A percentile compares a stretch with the other conserved stretches of the same genome.
phyloP scores from a whole-genome alignment of 2,888 invertebrate species.

The Eupithecia tripunctaria region DNA sequence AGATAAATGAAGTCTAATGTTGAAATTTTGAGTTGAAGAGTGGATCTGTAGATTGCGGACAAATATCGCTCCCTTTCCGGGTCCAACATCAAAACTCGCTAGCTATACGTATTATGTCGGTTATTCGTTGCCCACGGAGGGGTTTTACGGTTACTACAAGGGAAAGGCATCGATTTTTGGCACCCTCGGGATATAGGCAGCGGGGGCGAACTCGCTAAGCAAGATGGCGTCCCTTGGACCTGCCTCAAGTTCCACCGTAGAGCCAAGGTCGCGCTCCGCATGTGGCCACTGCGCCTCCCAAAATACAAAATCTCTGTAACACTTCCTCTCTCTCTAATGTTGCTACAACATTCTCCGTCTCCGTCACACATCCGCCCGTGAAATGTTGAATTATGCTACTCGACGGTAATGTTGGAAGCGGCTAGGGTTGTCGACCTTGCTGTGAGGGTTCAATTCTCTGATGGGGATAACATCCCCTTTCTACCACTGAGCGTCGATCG shows the following conservation, averaged over 20 bases:
- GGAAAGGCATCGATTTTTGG: constrained; percentile 81
- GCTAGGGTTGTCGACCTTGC: constrained; percentile 57
- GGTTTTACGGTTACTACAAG: constrained; percentile 64
- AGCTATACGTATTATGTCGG: constrained; percentile 55
- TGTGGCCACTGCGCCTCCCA: constrained; percentile 72
- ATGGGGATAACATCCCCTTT: constrained; percentile 45
- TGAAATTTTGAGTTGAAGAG: neutral
- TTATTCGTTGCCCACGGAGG: constrained; percentile 65
- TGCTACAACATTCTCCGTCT: constrained; percentile 50
- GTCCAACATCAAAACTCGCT: constrained; percentile 38
- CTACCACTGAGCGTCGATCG: constrained; percentile 34
- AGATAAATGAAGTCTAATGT: no score
- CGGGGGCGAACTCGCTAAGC: constrained; percentile 64
- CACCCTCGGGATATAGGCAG: constrained; percentile 68
- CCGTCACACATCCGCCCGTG: constrained; percentile 61
- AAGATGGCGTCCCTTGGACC: constrained; percentile 78
- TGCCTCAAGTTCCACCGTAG: constrained; percentile 75
- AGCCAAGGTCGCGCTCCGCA: constrained; percentile 76
- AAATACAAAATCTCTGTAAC: constrained; percentile 76
- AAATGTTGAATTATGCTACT: constrained; percentile 65
- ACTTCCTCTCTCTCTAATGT: constrained; percentile 58
- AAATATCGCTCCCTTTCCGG: constrained; percentile 7
- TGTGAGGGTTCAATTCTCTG: constrained; percentile 43
- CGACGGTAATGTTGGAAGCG: constrained; percentile 61
- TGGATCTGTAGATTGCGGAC: neutral